phyloP scores from a whole-genome alignment of 2,113 vertebrate species.

The Donacobius atricapilla region DNA sequence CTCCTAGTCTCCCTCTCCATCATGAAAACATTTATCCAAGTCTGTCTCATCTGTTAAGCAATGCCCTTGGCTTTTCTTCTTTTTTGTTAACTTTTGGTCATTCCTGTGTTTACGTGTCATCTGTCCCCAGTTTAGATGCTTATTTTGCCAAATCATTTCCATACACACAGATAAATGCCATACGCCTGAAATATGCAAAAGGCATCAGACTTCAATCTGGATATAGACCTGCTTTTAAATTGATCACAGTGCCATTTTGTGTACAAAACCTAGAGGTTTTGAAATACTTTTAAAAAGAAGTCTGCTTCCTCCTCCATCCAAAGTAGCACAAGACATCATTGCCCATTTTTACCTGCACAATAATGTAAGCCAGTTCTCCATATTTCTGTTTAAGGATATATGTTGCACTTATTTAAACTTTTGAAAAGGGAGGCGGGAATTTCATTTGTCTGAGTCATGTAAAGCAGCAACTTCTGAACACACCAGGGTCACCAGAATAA shows the following conservation, averaged over 20 bases:
- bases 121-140: not conserved
- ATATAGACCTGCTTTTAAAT: not conserved
- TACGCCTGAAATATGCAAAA: not conserved
- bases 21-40: not conserved
- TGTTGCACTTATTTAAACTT: not conserved
- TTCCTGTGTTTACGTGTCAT: not conserved
- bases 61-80: not conserved
- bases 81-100: not conserved
- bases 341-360: not conserved
- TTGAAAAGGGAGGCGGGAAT: not conserved
- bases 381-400: not conserved
- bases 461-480: not conserved
- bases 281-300: not conserved
- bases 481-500: not conserved
- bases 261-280: not conserved
- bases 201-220: not conserved
- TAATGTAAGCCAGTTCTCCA: not conserved
- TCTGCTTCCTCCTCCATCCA: not conserved
- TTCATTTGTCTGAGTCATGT: not conserved
- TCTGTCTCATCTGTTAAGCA: not conserved
- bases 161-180: not conserved
- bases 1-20: not conserved
- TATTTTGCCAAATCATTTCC: not conserved
- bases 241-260: not conserved
- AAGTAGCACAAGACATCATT: not conserved